These are phyloP conservation scores for Mola mola DNA, from an alignment of 2,113 vertebrate species.

Conservation along the genomic window DNA sequence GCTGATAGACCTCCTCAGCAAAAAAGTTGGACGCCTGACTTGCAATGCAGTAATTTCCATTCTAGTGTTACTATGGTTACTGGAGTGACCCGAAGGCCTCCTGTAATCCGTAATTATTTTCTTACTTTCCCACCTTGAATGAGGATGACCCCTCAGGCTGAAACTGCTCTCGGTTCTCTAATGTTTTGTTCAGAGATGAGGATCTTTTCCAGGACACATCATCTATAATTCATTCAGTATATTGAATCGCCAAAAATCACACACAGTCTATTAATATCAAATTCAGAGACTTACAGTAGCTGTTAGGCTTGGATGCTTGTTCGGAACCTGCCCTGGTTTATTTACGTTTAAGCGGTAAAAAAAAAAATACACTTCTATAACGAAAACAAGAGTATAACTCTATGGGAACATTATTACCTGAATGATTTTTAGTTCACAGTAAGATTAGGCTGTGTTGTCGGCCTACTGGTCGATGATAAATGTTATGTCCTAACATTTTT, in stretches of 20 bases:
- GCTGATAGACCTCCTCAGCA: not conserved
- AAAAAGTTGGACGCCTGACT: not conserved
- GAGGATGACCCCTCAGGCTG: not conserved
- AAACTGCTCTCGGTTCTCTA: not conserved
- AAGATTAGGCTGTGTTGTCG: too few relatives aligned
- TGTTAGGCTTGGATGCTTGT: too few relatives aligned
- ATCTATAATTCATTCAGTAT: conserved; percentile 60
- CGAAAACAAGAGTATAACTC: too few relatives aligned
- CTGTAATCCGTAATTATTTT: not conserved
- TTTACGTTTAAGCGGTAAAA: too few relatives aligned
- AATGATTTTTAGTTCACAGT: too few relatives aligned
- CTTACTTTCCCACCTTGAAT: conserved; percentile 9
- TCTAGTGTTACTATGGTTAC: too few relatives aligned
- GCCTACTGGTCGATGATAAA: too few relatives aligned
- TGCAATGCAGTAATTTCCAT: not conserved
- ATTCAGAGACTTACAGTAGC: not conserved
- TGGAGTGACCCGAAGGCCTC: not conserved
- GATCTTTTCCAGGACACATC: conserved; percentile 49
- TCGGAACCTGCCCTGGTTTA: too few relatives aligned
- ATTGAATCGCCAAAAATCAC: conserved; percentile 50
- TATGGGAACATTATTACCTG: too few relatives aligned
- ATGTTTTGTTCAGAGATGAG: not conserved
- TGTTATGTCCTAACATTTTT: too few relatives aligned
- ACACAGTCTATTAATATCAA: conserved; percentile 47
- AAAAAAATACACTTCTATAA: too few relatives aligned